These are phyloP conservation scores for Pristionchus pacificus DNA, from an alignment of 1,140 invertebrate genomes.

Conservation along the genomic window DNA sequence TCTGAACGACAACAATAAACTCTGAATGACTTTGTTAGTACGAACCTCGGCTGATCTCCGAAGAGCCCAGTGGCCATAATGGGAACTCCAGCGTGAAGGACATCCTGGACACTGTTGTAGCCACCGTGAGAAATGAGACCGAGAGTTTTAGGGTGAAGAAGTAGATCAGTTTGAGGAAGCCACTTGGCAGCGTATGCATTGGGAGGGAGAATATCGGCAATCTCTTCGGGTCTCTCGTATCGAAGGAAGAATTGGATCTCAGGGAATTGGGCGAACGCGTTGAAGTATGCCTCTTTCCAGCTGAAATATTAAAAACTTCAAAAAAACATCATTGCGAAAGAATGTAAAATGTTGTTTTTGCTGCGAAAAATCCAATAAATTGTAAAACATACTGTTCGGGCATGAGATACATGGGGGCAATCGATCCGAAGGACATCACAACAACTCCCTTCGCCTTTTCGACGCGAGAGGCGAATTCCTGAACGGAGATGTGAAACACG, in stretches of 20 bases:
- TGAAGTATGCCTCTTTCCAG: conserved; percentile 12
- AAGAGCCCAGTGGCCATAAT: conserved; percentile 68
- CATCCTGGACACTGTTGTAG: conserved; percentile 73
- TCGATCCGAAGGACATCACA: conserved; percentile 4
- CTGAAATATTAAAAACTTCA: background rate
- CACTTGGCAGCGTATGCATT: conserved; percentile 30
- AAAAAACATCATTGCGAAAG: background rate
- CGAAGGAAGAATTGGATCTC: conserved; percentile 2
- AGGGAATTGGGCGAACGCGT: conserved; percentile 11
- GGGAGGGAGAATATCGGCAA: conserved; percentile 4
- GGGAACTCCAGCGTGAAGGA: conserved; percentile 74
- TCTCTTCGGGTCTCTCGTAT: conserved; percentile 1
- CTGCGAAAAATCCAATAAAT: background rate
- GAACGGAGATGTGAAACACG: background rate
- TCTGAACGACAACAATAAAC: too few relatives aligned
- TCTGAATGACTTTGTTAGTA: too few relatives aligned
- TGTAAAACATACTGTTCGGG: conserved; percentile 3
- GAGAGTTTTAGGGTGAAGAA: conserved; percentile 22
- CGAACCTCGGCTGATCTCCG: conserved; percentile 21
- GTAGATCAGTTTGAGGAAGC: conserved; percentile 40
- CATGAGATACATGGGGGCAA: conserved; percentile 6
- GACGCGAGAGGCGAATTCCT: conserved; percentile 7
- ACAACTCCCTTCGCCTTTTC: conserved; percentile 12
- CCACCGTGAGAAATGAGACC: conserved; percentile 78
- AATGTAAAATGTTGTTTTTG: background rate